phyloP scores from a whole-genome alignment of 2,888 invertebrate genomes.

The Papilio gigon region DNA sequence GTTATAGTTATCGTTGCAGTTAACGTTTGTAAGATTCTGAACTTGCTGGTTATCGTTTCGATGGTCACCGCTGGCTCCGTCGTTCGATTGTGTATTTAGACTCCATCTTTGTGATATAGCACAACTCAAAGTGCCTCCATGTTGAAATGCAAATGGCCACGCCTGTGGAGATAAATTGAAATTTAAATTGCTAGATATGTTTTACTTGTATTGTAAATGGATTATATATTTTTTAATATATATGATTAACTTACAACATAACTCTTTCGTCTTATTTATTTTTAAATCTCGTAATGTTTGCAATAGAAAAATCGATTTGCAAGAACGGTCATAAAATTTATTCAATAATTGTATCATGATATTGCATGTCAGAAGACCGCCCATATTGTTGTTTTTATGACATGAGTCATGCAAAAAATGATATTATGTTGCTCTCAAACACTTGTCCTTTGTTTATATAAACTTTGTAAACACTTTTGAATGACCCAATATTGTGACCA shows the following conservation, averaged over 20 bases:
- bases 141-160: conserved; percentile 92
- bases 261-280: too few relatives aligned
- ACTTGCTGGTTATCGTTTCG: conserved; percentile 47
- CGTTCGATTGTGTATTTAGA: conserved; percentile 57
- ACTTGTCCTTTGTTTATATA: conserved; percentile 20
- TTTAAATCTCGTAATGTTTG: too few relatives aligned
- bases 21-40: conserved; percentile 47
- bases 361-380: conserved; percentile 16
- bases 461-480: conserved; percentile 15
- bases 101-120: conserved; percentile 76
- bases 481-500: not conserved
- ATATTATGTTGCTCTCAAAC: not conserved
- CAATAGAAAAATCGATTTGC: too few relatives aligned
- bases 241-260: too few relatives aligned
- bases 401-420: not conserved
- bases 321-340: too few relatives aligned
- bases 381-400: conserved; percentile 12
- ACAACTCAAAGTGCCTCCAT: conserved; percentile 78
- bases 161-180: conserved; percentile 80
- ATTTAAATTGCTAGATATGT: too few relatives aligned
- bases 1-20: conserved; percentile 55
- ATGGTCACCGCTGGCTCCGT: conserved; percentile 47
- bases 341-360: too few relatives aligned
- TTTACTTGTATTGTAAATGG: too few relatives aligned
- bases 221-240: too few relatives aligned